phyloP scores from a whole-genome alignment of 2,797 vertebrate genomes.

The Microcaecilia unicolor region DNA sequence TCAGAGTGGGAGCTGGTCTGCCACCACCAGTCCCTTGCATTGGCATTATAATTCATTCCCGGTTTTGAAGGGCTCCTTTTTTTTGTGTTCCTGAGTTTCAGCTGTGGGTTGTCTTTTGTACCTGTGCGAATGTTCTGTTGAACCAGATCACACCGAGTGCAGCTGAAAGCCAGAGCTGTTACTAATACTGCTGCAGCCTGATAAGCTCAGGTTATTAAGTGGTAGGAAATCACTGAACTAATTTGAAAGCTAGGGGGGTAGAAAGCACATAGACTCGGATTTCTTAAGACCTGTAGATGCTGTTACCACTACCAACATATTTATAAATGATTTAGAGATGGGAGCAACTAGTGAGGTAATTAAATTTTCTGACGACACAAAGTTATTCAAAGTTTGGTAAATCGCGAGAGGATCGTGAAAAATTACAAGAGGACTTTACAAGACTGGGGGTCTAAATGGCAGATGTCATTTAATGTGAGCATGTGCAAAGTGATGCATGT shows the following conservation, averaged over 20 bases:
- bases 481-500: too few relatives aligned
- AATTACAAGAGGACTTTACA: too few relatives aligned
- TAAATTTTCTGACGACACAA: too few relatives aligned
- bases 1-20: constrained; percentile 33
- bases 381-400: too few relatives aligned
- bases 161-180: constrained; percentile 22
- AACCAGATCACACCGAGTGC: constrained; percentile 13
- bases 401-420: too few relatives aligned
- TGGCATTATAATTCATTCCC: constrained; percentile 46
- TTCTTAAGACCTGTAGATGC: too few relatives aligned
- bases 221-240: constrained; percentile 31
- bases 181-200: neutral
- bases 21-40: constrained; percentile 24
- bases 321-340: too few relatives aligned
- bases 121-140: constrained; percentile 19
- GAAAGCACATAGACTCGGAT: too few relatives aligned
- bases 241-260: constrained; percentile 13
- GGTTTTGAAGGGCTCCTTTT: constrained; percentile 41
- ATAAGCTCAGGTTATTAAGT: constrained; percentile 5
- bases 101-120: constrained; percentile 40
- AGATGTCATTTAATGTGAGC: too few relatives aligned
- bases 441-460: too few relatives aligned
- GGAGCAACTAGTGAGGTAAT: too few relatives aligned
- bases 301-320: too few relatives aligned
- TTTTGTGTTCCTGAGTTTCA: constrained; percentile 27